Conservation (phyloP, 2,797 vertebrate species). For the Darevskia mixta region DNA sequence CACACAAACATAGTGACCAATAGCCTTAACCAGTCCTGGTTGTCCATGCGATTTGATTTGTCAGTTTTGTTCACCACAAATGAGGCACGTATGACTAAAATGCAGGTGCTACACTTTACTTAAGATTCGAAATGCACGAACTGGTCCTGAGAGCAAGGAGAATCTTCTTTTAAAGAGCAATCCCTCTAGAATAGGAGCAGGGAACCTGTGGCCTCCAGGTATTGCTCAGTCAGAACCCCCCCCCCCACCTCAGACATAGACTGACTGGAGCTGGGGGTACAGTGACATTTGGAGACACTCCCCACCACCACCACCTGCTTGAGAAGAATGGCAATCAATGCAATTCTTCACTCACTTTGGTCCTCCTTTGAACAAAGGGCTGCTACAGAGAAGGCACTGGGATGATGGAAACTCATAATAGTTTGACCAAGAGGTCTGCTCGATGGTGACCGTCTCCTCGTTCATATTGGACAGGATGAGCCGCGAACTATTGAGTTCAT, state of each 20-base stretch:
- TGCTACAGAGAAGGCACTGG: conserved; percentile 91
- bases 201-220: not conserved
- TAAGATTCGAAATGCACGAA: not conserved
- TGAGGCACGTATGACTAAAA: not conserved
- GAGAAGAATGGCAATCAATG: not conserved
- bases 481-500: conserved; percentile 90
- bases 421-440: conserved; percentile 92
- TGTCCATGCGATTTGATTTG: not conserved
- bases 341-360: conserved; percentile 84
- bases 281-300: not conserved
- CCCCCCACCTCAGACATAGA: not conserved
- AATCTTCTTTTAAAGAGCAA: not conserved
- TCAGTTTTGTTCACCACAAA: not conserved
- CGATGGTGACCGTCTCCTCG: conserved; percentile 85
- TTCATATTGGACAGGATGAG: conserved; percentile 86
- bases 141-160: not conserved
- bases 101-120: not conserved
- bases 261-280: too few species aligned
- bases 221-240: not conserved
- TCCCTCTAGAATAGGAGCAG: not conserved
- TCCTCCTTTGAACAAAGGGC: conserved; percentile 91
- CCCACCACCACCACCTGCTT: not conserved
- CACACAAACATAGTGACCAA: not conserved
- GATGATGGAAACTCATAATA: conserved; percentile 91
- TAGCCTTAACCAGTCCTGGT: not conserved